Evolutionary conservation across 2,113 vertebrate genomes (phyloP), one percentile per base, ranked within the genome.

Genomic region (Deroptyus accipitrinus): DNA sequence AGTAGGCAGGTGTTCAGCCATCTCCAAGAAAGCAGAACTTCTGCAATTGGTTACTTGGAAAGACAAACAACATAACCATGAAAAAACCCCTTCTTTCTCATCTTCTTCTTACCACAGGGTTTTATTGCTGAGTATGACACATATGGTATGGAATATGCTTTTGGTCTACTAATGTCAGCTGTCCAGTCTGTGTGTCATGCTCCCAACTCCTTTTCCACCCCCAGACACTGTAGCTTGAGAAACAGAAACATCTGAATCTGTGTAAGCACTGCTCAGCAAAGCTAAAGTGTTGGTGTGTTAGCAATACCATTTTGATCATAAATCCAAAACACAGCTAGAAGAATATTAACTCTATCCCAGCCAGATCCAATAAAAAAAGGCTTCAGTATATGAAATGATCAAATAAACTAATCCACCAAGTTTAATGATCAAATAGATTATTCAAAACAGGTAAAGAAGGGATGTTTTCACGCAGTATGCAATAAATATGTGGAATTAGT

Each of bases 141-240:
- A 25, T 41, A 17, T 13, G 16, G 16, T 31, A 25, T 22, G 28
- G 24, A 17, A 57, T 27, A 72, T 30, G 5, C 18, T 9, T 83
- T 72, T 37, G 31, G 6, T 31, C 12, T 30, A 2, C 20, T 75
- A 41, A 4, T 11, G 39, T 64, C 41, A n/a, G 19, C 9, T 86
- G 24, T 59, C 37, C 20, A 0, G 0, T 8, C 20, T 72, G 10
- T 67, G 41, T 48, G 33, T 35, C 9, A 17, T 2, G 5, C 37
- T 70, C 41, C 13, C 15, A 80, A 2, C 8, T 73, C 68, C 52
- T 63, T 64, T 54, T 12, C 17, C 17, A 46, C 2, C 3, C 6
- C 2, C 27, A 62, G 41, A 5, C 33, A 8, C 7, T 67, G 61
- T 17, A 37, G 16, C 14, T 11, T 66, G 17, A 61, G 48, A 61